Evolutionary conservation across 2,113 vertebrate species (phyloP), one percentile per base, ranked within the genome.

Genomic region (Cygnus buccinator): DNA sequence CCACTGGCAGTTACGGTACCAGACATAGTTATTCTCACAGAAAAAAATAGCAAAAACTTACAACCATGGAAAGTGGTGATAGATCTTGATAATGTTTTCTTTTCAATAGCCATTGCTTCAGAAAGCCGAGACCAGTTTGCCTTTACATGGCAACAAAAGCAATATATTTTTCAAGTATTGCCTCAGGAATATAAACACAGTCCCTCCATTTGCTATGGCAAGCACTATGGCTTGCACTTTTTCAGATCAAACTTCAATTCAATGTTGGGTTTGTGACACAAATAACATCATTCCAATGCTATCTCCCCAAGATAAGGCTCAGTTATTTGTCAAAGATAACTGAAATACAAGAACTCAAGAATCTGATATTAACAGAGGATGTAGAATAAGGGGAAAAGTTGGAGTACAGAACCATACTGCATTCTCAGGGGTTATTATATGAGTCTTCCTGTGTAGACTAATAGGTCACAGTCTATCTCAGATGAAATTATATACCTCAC

Each of bases 191-290:
- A 46, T 46, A 46, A 46, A 46, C 18, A 46, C 44, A 46, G 44
- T 46, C 18, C 44, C 44, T 46, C 44, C 44, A 46, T 46, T 46
- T 46, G 44, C 44, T 43, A 43, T 43, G 41, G 41, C 41, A 43
- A 43, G 41, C 14, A 43, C 35, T 52, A 25, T 41, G 59, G 35
- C 29, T 65, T 20, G 22, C 4, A 1, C 21, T 26, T 57, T 28
- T 57, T 84, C 26, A 39, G 33, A 26, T 13, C 17, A 50, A 57
- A 37, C 41, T 66, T 66, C 50, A 39, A 13, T n/a, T 50, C 0
- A 0, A 13, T 43, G 54, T 59, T 48, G n/a, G 9, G 21, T 48
- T 48, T 0, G 1, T 19, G 14, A 29, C 14, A 35, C 31, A 9
- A 12, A 3, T 43, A 52, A 52, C 23, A 43, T 57, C 1, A 1